Evolutionary conservation across 2,797 vertebrate genomes (phyloP), one percentile per base, ranked within the genome.

Genomic region (Silurus lanzhouensis): DNA sequence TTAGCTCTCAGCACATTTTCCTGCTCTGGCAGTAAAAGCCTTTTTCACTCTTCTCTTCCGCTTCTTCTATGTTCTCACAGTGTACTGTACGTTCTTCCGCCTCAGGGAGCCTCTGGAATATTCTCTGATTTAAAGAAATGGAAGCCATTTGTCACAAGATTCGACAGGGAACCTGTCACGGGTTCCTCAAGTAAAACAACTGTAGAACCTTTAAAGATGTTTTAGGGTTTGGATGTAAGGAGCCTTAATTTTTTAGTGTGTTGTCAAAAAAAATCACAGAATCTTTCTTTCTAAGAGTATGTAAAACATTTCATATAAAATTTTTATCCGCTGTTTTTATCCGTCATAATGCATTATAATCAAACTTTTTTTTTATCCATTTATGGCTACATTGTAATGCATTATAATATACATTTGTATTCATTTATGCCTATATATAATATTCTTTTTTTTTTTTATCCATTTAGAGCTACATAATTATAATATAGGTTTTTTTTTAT

Each of bases 1-100:
- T 25, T 86, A 78, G 70, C 66, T 52, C 70, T 72, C 70, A n/a
- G 44, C 9, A 72, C 38, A 72, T 72, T 72, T 72, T 46, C 68
- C 68, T 46, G 68, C 68, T 58, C 25, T 76, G 27, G 57, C 52
- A 58, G 13, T 27, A 25, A 58, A 57, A 76, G 52, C 25, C 17
- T 58, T 76, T 76, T 76, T 9, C 25, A 9, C 25, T 58, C 52
- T 20, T 63, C 19, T 76, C 74, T 3, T 76, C 74, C 6, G 52
- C 52, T 77, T 25, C 27, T 31, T 27, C 58, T 31, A 31, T 31
- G 27, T 77, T 31, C 25, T 76, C 15, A 4, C 5, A 15, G 7
- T 13, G 3, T 38, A 5, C 74, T 48, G 15, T 77, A 17, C 74
- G 3, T 9, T 9, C 48, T 75, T 27, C n/a, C 13, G 1, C n/a